Evolutionary conservation across 1,140 invertebrate species (phyloP).

Genomic region (Drosophila insularis): DNA sequence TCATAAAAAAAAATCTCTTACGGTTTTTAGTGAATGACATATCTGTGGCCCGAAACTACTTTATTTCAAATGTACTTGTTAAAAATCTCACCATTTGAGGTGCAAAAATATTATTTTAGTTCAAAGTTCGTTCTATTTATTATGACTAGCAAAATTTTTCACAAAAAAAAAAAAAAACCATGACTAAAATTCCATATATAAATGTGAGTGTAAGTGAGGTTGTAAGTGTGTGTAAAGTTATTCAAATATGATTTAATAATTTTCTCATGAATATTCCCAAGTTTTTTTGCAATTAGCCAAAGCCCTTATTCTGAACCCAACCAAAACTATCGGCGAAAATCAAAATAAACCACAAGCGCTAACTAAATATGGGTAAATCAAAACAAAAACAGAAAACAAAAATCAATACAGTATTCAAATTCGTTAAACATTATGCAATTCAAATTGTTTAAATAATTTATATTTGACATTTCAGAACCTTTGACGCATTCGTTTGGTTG

Average conservation of each 20-base stretch:
- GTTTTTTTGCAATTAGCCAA: neutral
- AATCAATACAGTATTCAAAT: constrained; percentile 16
- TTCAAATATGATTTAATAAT: constrained; percentile 27
- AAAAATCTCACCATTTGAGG: constrained; percentile 37
- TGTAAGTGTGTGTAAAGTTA: constrained; percentile 39
- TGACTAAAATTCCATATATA: constrained; percentile 3
- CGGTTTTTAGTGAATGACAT: neutral
- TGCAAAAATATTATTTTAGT: constrained; percentile 20
- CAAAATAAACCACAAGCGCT: constrained; percentile 29
- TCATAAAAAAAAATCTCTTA: too few species aligned
- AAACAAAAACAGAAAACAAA: too few species aligned
- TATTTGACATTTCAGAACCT: neutral
- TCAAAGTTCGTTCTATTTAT: constrained; percentile 37
- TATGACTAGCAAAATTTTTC: constrained; percentile 14
- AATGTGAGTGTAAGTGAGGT: neutral
- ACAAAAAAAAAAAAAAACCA: too few species aligned
- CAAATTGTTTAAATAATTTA: neutral
- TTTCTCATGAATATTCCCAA: constrained; percentile 36
- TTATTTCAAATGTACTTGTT: constrained; percentile 40
- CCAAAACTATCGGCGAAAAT: constrained; percentile 15
- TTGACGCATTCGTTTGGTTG: neutral
- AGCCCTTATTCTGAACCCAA: constrained; percentile 40
- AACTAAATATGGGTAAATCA: constrained; percentile 27
- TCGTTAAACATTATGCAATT: neutral
- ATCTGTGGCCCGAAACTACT: neutral